phyloP scores from a whole-genome alignment of 2,113 vertebrate genomes.

The Platysternon megacephalum region DNA sequence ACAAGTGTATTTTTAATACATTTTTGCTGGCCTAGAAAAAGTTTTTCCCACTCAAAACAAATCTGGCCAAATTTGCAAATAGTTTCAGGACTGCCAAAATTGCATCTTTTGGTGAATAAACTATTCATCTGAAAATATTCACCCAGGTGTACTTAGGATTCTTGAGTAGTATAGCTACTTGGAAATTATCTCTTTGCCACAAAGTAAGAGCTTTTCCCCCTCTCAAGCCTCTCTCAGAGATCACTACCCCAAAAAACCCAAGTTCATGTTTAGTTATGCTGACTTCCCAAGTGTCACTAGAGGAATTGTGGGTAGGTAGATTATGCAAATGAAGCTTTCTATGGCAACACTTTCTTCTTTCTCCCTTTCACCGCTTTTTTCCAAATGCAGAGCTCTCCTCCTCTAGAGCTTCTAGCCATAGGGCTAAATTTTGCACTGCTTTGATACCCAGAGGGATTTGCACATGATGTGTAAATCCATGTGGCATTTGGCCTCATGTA shows the following conservation, averaged over 20 bases:
- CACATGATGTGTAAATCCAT: not conserved
- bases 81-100: too few species aligned
- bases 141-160: too few species aligned
- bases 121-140: too few species aligned
- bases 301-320: not conserved
- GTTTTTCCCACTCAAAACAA: too few species aligned
- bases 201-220: not conserved
- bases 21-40: too few species aligned
- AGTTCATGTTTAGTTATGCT: not conserved
- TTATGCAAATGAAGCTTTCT: too few species aligned
- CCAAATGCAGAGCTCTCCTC: not conserved
- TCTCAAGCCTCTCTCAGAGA: not conserved
- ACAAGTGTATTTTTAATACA: not conserved
- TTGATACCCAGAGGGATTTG: not conserved
- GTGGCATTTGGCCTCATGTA: conserved; percentile 28
- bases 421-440: conserved; percentile 1
- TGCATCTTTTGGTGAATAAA: too few species aligned
- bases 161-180: not conserved
- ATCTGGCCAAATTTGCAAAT: too few species aligned
- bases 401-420: not conserved
- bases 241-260: not conserved
- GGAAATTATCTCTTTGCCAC: not conserved
- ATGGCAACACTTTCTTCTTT: not conserved
- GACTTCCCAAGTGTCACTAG: not conserved
- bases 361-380: not conserved